Base-by-base conservation (phyloP, 1,140 invertebrate genomes). In the Drosophila obscura region DNA sequence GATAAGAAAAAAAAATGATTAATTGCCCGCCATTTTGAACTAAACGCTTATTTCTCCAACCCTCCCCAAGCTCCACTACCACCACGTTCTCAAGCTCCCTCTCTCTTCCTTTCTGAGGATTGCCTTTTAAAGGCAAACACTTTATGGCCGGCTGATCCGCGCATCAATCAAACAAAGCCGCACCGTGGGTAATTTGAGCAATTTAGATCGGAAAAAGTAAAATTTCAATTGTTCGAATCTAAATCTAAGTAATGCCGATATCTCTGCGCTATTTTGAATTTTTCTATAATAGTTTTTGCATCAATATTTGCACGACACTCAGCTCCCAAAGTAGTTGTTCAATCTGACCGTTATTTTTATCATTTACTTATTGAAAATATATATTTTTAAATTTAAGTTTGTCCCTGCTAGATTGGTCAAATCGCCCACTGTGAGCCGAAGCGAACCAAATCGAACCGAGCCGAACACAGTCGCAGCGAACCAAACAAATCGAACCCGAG, bases 151-250 rank as follows among this genome's bases (percentile, higher is more conserved):
- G 19, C 44, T 43, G 49, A 49, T 31, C 26, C 11, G 22, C 13
- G 48, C 26, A 79, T 79, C 72, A 82, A 84, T 83, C 80, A 83
- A 76, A 75, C 15, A 41, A 22, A 65, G n/a, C 16, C 24, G 45
- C 9, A 57, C 24, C 16, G 35, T 39, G 35, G 35, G 11, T 1
- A 1, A 39, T 39, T 13, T 13, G 0, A 39, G 3, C 11, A 39
- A 13, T 13, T 11, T 5, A 1, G 35, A 11, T 39, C 11, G 11
- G 0, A 39, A 39, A 39, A 39, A 13, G 11, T 39, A 3, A 11
- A 13, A 39, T 35, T 11, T 35, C 9, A 11, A 11, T 11, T 35
- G 9, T 35, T 35, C 31, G 31, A 1, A 19, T 19, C 19, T 19
- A 19, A 19, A 19, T 19, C 19, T 16, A 16, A 16, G 1, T 16